Base-by-base conservation (phyloP, 2,797 vertebrate species). In the Carduelis carduelis region DNA sequence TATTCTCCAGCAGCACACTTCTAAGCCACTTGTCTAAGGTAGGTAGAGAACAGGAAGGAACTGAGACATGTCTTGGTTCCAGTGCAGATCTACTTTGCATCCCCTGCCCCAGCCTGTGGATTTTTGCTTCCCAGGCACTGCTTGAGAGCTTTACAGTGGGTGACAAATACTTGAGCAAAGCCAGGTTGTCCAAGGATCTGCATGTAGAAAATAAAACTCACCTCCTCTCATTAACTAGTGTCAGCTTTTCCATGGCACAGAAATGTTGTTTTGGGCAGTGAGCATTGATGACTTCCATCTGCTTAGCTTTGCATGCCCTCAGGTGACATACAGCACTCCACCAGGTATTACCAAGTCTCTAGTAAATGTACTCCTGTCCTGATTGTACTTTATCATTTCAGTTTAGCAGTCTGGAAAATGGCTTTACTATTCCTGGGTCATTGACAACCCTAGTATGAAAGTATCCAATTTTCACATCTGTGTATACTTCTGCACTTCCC, bases 31-130 rank as follows among this genome's bases (percentile, higher is more conserved):
- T 69, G 16, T 61, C 43, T 59, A 14, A 32, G 3, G 5, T 26
- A 74, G 69, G 24, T 7, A 63, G 68, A 74, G 52, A 78, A 37
- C 15, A 56, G 63, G 26, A 81, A 56, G n/a, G 15, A 79, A 20
- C 12, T 0, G 0, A 69, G 75, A 65, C 8, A 1, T 22, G 7
- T 43, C 39, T 47, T 61, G 14, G 5, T 70, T 82, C 44, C 35
- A 28, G 4, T 49, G 71, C 59, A 56, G 30, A 24, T 53, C 8
- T 84, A 2, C 56, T 83, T 80, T 69, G 23, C 17, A 77, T 16
- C 3, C 17, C 5, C 37, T 82, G 16, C 43, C 55, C 20, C 60
- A 92, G 34, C 5, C 15, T 0, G 0, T 34, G 44, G 32, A 41
- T 55, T 68, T 91, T 87, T 87, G 26, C 53, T 79, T 34, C 43